Percentiles rank a stretch among this genome's conserved stretches.
Evolutionary conservation across 2,797 vertebrate genomes (phyloP).

Genomic region (Lithobates pipiens): DNA sequence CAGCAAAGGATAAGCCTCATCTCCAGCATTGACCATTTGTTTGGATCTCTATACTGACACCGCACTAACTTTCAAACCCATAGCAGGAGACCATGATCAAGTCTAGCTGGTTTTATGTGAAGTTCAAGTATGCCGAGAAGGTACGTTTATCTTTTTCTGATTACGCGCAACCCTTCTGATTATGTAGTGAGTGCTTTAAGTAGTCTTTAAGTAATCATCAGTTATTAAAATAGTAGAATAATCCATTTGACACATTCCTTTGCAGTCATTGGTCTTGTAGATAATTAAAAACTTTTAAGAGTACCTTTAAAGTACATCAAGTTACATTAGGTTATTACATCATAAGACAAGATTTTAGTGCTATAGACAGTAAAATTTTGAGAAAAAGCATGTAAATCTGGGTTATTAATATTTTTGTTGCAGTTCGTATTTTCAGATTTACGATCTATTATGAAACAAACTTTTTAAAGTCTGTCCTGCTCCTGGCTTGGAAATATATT

Average conservation of each 20-base stretch:
- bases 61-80: conserved; percentile 34
- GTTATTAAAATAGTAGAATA: not conserved
- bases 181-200: not conserved
- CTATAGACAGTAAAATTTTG: not conserved
- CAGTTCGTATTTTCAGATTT: too few relatives aligned
- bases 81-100: conserved; percentile 87
- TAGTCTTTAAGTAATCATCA: not conserved
- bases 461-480: too few relatives aligned
- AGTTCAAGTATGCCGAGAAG: conserved; percentile 98
- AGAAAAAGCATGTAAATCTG: not conserved
- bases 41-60: conserved; percentile 14
- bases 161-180: not conserved
- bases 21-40: not conserved
- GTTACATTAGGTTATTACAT: not conserved
- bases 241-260: not conserved
- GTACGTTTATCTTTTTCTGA: conserved; percentile 75
- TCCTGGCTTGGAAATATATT: too few relatives aligned
- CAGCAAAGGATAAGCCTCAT: not conserved
- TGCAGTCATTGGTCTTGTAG: not conserved
- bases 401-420: too few relatives aligned
- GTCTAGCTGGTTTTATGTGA: conserved; percentile 98
- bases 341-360: not conserved
- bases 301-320: not conserved
- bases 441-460: too few relatives aligned
- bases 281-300: too few relatives aligned